Evolutionary conservation across 2,113 vertebrate genomes (phyloP).

Genomic region (Carettochelys insculpta): DNA sequence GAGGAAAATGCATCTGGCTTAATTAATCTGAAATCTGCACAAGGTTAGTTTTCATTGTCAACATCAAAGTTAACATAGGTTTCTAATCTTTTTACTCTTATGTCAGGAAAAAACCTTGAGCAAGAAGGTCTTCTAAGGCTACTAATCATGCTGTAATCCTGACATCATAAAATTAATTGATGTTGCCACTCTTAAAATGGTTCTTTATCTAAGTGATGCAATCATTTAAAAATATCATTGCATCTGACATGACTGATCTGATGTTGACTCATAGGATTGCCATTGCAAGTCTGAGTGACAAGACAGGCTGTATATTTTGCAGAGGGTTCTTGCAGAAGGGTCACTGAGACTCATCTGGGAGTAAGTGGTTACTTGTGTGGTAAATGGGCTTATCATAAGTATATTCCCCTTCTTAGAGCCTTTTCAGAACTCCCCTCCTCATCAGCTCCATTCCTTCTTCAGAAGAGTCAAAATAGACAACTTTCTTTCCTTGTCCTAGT

Average conservation of each 20-base stretch:
- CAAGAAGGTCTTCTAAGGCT: background rate
- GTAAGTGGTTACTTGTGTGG: background rate
- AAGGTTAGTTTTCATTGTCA: background rate
- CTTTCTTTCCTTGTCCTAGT: background rate
- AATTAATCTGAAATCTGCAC: background rate
- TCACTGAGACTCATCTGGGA: conserved; percentile 42
- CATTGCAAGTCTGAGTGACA: background rate
- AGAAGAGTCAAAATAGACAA: background rate
- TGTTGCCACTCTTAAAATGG: background rate
- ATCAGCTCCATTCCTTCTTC: rapidly evolving
- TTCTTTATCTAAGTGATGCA: background rate
- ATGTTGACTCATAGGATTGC: rapidly evolving
- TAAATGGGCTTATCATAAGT: background rate
- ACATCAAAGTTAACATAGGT: background rate
- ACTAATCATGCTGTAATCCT: background rate
- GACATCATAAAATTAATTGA: rapidly evolving
- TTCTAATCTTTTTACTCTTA: background rate
- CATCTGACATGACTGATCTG: background rate
- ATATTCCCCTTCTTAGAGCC: rapidly evolving
- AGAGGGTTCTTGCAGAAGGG: background rate
- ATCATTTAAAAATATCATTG: background rate
- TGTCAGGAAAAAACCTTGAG: background rate
- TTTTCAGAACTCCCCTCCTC: background rate
- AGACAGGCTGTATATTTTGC: rapidly evolving
- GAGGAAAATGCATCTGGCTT: background rate